Conservation (phyloP, 2,888 invertebrate genomes). For the Bursaphelenchus okinawaensis region DNA sequence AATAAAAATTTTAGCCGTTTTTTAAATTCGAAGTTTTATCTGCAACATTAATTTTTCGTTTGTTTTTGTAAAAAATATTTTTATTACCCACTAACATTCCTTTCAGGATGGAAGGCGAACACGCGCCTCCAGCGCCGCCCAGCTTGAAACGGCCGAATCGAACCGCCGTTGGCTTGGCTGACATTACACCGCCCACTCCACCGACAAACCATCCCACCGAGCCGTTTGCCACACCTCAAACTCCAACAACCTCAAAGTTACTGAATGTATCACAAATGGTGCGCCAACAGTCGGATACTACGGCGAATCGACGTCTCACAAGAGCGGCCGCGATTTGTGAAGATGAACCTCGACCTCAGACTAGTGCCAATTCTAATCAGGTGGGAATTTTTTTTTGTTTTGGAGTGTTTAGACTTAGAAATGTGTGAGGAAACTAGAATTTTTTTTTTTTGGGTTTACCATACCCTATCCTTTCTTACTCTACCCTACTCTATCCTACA, state of each 20-base stretch:
- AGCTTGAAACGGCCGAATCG: not conserved
- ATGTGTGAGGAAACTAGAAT: no score
- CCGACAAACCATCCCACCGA: not conserved
- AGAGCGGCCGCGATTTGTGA: constrained; percentile 26
- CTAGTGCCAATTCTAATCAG: constrained; percentile 4
- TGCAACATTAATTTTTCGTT: not conserved
- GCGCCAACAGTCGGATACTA: constrained; percentile 41
- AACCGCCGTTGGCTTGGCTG: not conserved
- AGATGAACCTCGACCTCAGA: constrained; percentile 31
- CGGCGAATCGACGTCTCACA: constrained; percentile 26
- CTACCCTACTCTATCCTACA: no score
- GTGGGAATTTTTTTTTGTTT: no score
- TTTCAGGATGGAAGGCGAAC: not conserved
- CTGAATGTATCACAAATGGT: constrained; percentile 26
- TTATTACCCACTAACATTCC: not conserved
- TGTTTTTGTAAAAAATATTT: not conserved
- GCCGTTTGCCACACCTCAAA: not conserved
- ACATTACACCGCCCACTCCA: not conserved
- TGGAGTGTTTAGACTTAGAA: no score
- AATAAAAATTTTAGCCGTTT: not conserved
- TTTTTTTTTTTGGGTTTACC: no score
- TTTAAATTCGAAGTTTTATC: not conserved
- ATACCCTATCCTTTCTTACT: no score
- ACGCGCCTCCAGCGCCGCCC: not conserved
- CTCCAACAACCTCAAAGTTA: not conserved